A percentile compares a stretch with the other conserved stretches of the same genome.
Evolutionary conservation across 2,797 vertebrate species (phyloP).

Genomic region (Melanotaenia parkinsoni): DNA sequence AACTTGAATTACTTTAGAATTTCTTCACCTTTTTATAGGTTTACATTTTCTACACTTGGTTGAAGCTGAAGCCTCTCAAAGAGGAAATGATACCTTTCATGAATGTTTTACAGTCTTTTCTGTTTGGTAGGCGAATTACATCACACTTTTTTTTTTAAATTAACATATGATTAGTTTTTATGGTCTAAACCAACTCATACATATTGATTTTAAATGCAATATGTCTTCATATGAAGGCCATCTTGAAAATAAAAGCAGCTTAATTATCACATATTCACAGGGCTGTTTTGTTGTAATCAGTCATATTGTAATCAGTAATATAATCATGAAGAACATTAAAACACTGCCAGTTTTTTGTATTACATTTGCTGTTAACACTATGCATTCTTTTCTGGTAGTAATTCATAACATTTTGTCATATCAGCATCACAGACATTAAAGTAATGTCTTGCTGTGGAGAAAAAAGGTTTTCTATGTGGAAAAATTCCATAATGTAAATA

Average conservation of each 20-base stretch:
- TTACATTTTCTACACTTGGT: constrained; percentile 11
- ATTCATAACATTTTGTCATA: background rate
- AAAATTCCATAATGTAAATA: constrained; percentile 57
- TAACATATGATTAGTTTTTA: background rate
- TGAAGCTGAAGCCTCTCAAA: constrained; percentile 11
- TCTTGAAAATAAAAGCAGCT: constrained; percentile 23
- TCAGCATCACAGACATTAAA: background rate
- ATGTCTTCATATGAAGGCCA: background rate
- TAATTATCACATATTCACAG: background rate
- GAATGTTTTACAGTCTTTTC: constrained; percentile 12
- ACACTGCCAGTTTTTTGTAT: constrained; percentile 16
- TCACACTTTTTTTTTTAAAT: constrained; percentile 12
- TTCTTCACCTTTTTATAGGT: background rate
- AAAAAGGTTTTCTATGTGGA: constrained; percentile 11
- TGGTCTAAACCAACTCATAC: background rate
- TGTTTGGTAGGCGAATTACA: constrained; percentile 3
- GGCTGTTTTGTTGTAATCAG: background rate
- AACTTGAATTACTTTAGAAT: constrained; percentile 5
- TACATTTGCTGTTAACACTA: constrained; percentile 2
- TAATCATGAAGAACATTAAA: constrained; percentile 8
- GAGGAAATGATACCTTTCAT: constrained; percentile 7
- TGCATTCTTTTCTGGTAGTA: background rate
- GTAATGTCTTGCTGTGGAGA: constrained; percentile 20
- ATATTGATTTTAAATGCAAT: constrained; percentile 5
- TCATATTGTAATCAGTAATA: background rate